Base-by-base conservation (phyloP, 2,113 vertebrate species). In the Struthio camelus region DNA sequence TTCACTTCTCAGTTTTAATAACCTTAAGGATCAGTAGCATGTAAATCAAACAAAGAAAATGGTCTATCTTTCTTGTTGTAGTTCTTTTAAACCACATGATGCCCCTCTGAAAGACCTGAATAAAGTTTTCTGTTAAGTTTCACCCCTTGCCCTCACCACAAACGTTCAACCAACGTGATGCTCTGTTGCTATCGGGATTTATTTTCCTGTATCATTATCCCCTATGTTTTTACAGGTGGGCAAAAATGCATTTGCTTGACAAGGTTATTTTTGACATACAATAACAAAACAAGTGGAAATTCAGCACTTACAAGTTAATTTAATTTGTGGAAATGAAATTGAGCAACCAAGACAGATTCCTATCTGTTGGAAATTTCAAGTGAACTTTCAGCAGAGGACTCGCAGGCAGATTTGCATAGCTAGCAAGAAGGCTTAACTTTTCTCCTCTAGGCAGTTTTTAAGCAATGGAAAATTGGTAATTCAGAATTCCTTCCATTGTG, bases 141-240 rank as follows among this genome's bases (percentile, higher is more conserved):
- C 58, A 80, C 40, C 71, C 53, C 85, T 92, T 92, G 44, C 86
- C 54, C 58, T 89, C 88, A 72, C 87, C 54, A 36, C 50, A 82
- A 22, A 72, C 73, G 85, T 93, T 58, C 76, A 92, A 38, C 82
- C 65, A 58, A 7, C 61, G 36, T 22, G 81, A 78, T 95, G 59
- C 71, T 71, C 62, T 94, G 28, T 91, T 93, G 78, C 93, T 93
- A 10, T 24, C 78, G 79, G 93, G 81, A 42, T 95, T 93, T 88
- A 44, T 91, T 96, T 94, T 91, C 62, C 23, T 42, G 6, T 82
- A 80, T 85, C 71, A 58, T 36, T 91, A 85, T 91, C 50, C 73
- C 46, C 34, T 89, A 67, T 97, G 76, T 95, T 97, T 96, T 83
- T 40, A 91, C 91, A 95, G 87, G 91, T 95, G 89, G 87, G 54